Percentiles rank a stretch among this genome's conserved stretches.
Evolutionary conservation across 2,113 vertebrate genomes (phyloP).

Genomic region (Echinops telfairi): DNA sequence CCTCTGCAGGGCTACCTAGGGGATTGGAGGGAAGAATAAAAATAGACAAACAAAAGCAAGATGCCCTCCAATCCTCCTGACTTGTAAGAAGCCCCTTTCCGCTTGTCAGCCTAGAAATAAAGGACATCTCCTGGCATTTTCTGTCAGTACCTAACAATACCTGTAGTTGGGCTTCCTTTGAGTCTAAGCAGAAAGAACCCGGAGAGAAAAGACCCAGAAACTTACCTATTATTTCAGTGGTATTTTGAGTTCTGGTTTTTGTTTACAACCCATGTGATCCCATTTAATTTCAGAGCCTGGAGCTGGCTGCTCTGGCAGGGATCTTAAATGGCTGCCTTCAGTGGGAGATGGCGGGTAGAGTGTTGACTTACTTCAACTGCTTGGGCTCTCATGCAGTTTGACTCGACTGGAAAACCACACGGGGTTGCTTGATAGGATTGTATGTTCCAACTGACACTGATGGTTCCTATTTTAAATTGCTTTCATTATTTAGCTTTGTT

Average conservation of each 20-base stretch:
- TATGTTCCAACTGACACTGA: neutral
- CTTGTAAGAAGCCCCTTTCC: no score
- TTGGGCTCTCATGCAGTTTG: neutral
- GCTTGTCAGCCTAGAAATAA: neutral
- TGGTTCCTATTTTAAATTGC: neutral
- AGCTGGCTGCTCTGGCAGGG: neutral
- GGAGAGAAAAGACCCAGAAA: neutral
- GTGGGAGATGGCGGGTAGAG: neutral
- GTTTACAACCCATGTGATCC: neutral
- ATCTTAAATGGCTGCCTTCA: neutral
- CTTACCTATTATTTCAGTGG: neutral
- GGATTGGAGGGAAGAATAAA: neutral
- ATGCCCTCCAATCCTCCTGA: neutral
- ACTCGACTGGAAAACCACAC: neutral
- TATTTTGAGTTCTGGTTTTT: neutral
- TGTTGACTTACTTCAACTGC: neutral
- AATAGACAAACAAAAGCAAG: neutral
- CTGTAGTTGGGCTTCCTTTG: neutral
- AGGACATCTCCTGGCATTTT: neutral
- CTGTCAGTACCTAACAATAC: accelerated
- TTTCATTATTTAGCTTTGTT: neutral
- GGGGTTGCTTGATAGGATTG: neutral
- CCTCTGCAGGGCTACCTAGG: neutral
- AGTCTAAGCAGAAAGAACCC: neutral
- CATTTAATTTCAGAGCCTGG: neutral